Evolutionary conservation across 1,140 invertebrate genomes (phyloP).

Genomic region (Anastrepha obliqua): DNA sequence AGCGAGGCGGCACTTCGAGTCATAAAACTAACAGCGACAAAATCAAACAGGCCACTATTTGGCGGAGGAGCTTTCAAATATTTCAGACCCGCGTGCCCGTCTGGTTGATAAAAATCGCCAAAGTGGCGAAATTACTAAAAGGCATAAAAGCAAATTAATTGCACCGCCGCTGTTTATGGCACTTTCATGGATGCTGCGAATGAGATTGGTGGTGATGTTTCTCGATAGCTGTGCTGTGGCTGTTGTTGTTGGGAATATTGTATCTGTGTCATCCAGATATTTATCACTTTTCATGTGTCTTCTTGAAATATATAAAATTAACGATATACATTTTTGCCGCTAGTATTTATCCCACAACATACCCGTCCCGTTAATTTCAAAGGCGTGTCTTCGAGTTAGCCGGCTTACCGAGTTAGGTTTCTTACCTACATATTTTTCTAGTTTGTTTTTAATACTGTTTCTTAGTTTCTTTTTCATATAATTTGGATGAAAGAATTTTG

Average conservation of each 20-base stretch:
- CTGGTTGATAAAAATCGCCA: slow-evolving; percentile 15
- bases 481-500: too few relatives aligned
- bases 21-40: background rate
- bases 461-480: too few relatives aligned
- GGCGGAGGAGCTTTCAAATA: background rate
- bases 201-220: background rate
- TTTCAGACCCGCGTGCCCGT: background rate
- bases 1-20: background rate
- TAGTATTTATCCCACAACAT: background rate
- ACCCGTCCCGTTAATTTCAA: too few relatives aligned
- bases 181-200: background rate
- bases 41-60: background rate
- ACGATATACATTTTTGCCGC: background rate
- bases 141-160: slow-evolving; percentile 31
- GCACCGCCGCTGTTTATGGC: background rate
- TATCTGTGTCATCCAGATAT: background rate
- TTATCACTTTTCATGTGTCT: background rate
- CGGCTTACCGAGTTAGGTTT: too few relatives aligned
- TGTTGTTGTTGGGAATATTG: background rate
- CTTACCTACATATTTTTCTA: too few relatives aligned
- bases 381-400: too few relatives aligned
- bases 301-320: background rate
- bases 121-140: slow-evolving; percentile 28
- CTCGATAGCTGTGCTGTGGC: background rate
- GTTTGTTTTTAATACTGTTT: too few relatives aligned